phyloP scores from a whole-genome alignment of 2,888 invertebrate species.

The Gari tellinella region DNA sequence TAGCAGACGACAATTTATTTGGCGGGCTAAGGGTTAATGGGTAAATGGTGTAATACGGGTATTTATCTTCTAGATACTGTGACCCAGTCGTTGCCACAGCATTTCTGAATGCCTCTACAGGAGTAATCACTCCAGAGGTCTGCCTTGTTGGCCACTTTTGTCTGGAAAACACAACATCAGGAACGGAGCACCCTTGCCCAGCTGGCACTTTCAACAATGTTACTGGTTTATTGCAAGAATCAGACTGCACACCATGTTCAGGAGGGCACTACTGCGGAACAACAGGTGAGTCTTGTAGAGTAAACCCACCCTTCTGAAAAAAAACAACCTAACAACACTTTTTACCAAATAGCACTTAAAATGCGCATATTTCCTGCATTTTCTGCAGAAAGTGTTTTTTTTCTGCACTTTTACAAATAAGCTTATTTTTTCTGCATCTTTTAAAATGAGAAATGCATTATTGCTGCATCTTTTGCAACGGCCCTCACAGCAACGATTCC shows the following conservation, averaged over 20 bases:
- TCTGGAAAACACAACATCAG: slow-evolving; percentile 72
- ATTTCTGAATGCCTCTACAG: slow-evolving; percentile 57
- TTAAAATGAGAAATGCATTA: too few relatives aligned
- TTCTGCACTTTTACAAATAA: too few relatives aligned
- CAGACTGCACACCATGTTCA: slow-evolving; percentile 76
- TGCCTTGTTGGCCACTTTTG: slow-evolving; percentile 80
- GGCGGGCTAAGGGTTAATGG: too few relatives aligned
- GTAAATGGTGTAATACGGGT: too few relatives aligned
- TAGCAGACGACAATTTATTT: too few relatives aligned
- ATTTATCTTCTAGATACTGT: slow-evolving; percentile 72
- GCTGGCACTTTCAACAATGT: slow-evolving; percentile 77
- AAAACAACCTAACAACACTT: too few relatives aligned
- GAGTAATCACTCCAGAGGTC: slow-evolving; percentile 70
- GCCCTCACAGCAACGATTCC: too few relatives aligned
- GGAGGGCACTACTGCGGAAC: slow-evolving; percentile 76
- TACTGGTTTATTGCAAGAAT: slow-evolving; percentile 68
- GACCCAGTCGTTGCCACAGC: slow-evolving; percentile 75
- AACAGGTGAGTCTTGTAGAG: slow-evolving; percentile 16
- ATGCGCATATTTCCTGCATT: too few relatives aligned
- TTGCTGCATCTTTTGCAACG: too few relatives aligned
- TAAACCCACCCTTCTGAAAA: neutral
- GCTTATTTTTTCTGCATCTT: too few relatives aligned
- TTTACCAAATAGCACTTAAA: too few relatives aligned
- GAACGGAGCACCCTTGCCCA: slow-evolving; percentile 75
- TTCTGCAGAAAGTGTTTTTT: too few relatives aligned